These are phyloP conservation scores for Uromys caudimaculatus DNA, from an alignment of 2,797 vertebrate species.

Conservation along the genomic window DNA sequence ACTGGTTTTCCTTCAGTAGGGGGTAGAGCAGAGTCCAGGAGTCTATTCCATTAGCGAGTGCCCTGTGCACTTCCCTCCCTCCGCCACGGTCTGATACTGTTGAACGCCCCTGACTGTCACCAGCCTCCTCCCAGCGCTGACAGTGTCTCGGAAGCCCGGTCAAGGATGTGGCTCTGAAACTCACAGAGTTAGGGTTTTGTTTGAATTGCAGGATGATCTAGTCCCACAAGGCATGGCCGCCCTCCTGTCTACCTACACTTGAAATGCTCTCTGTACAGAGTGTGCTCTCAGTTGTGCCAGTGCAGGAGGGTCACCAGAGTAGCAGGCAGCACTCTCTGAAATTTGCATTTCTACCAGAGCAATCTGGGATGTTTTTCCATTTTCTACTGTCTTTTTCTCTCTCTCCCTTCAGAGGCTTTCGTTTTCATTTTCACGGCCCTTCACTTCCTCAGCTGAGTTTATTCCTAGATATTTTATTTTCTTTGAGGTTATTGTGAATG, in stretches of 20 bases:
- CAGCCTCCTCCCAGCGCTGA: not conserved
- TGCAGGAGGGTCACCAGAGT: not conserved
- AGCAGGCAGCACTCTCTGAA: not conserved
- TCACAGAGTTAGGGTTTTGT: not conserved
- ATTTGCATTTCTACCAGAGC: not conserved
- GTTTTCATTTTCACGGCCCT: not conserved
- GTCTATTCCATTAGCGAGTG: not conserved
- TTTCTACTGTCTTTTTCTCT: too few relatives aligned
- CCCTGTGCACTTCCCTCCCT: not conserved
- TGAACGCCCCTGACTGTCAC: not conserved
- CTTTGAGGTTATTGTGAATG: not conserved
- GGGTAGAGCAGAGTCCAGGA: not conserved
- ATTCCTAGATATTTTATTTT: not conserved
- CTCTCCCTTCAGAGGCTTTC: not conserved
- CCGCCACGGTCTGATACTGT: not conserved
- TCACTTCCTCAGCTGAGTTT: not conserved
- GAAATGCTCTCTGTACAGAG: not conserved
- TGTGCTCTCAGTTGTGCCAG: not conserved
- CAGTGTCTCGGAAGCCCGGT: not conserved
- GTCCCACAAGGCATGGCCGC: not conserved
- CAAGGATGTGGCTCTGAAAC: not conserved
- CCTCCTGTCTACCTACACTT: not conserved
- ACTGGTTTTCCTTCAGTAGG: not conserved
- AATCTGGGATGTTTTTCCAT: too few relatives aligned
- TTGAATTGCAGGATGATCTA: not conserved